These are phyloP conservation scores for Lontra canadensis DNA, from an alignment of 2,113 vertebrate species.

Conservation along the genomic window DNA sequence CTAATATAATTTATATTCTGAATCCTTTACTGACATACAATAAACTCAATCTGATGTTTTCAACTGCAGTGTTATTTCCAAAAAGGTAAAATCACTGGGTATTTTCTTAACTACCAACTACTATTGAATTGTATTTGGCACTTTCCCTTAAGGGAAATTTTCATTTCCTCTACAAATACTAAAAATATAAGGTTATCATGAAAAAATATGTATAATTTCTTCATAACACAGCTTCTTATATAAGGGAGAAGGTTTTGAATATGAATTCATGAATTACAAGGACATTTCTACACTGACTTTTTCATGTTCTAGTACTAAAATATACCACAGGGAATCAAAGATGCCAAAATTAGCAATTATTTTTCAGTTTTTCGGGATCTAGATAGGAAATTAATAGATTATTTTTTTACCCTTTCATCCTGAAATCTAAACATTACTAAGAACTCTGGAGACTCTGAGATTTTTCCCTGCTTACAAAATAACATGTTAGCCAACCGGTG, in stretches of 20 bases:
- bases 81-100: background rate
- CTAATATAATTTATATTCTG: background rate
- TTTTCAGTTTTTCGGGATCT: background rate
- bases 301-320: background rate
- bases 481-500: background rate
- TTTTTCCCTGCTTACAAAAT: background rate
- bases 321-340: background rate
- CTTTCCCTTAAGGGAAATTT: background rate
- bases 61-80: background rate
- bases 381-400: background rate
- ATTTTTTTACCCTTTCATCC: background rate
- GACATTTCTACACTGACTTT: background rate
- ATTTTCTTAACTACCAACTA: background rate
- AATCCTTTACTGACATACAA: background rate
- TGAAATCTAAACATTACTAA: background rate
- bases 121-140: background rate
- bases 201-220: background rate
- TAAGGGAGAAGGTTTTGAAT: background rate
- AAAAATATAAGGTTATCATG: background rate
- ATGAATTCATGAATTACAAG: background rate
- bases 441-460: background rate
- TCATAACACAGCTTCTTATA: background rate
- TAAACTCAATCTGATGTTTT: background rate
- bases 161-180: background rate
- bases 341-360: background rate